These are phyloP conservation scores for Bombylius major DNA, from an alignment of 2,888 invertebrate species.

Conservation along the genomic window DNA sequence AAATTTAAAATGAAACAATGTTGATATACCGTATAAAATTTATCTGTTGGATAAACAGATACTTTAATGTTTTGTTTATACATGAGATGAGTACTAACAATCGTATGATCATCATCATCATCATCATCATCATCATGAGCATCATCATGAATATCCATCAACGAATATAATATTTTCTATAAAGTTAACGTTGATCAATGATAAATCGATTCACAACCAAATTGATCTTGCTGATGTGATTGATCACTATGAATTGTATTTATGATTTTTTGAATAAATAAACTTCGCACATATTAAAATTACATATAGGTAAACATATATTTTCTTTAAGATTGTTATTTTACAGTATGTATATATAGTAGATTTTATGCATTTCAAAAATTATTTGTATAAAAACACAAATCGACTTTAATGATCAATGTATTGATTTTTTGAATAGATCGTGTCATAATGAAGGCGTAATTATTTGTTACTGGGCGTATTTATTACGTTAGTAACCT, in stretches of 20 bases:
- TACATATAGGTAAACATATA: neutral
- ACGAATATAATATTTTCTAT: neutral
- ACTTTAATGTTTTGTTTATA: too few relatives aligned
- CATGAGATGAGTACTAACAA: too few relatives aligned
- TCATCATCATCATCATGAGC: neutral
- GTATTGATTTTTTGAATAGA: neutral
- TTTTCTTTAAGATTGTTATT: too few relatives aligned
- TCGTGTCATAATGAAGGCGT: neutral
- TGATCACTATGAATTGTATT: slow-evolving; percentile 11
- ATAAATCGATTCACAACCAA: slow-evolving; percentile 13
- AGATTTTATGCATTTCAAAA: too few relatives aligned
- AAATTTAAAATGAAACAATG: too few relatives aligned
- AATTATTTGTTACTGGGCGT: neutral
- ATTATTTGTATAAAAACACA: too few relatives aligned
- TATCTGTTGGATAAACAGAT: too few relatives aligned
- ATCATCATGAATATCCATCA: neutral
- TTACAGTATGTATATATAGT: too few relatives aligned
- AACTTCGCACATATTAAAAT: slow-evolving; percentile 9
- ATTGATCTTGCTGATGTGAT: slow-evolving; percentile 12
- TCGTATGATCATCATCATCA: neutral
- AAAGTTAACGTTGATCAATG: slow-evolving; percentile 6
- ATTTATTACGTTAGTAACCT: neutral
- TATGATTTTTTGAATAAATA: slow-evolving; percentile 11
- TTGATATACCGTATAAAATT: too few relatives aligned
- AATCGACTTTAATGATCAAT: too few relatives aligned